These are phyloP conservation scores for Drosophila orosa DNA, from an alignment of 1,140 invertebrate genomes.

Conservation along the genomic window DNA sequence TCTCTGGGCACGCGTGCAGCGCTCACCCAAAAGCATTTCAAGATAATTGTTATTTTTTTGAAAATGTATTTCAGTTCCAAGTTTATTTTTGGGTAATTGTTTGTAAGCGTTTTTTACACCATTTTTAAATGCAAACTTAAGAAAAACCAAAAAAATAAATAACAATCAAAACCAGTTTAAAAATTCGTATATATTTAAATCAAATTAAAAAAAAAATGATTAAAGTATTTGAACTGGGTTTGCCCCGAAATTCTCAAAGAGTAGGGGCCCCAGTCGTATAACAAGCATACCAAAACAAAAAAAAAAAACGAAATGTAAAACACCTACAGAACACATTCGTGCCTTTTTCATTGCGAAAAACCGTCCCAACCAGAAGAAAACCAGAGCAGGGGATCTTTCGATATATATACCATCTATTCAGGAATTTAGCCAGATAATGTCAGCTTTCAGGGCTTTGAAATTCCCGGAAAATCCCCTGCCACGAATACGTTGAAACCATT, in stretches of 20 bases:
- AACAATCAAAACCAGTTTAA: slow-evolving; percentile 55
- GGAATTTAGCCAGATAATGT: background rate
- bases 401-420: background rate
- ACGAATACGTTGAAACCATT: slow-evolving; percentile 63
- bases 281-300: slow-evolving; percentile 16
- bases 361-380: slow-evolving; percentile 62
- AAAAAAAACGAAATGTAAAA: slow-evolving; percentile 48
- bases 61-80: slow-evolving; percentile 53
- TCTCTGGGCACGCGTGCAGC: slow-evolving; percentile 16
- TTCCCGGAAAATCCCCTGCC: slow-evolving; percentile 15
- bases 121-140: slow-evolving; percentile 42
- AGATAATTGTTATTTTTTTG: slow-evolving; percentile 60
- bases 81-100: slow-evolving; percentile 76
- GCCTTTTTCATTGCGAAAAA: slow-evolving; percentile 80
- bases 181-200: slow-evolving; percentile 62
- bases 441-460: background rate
- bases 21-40: slow-evolving; percentile 8
- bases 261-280: slow-evolving; percentile 50
- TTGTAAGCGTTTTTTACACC: slow-evolving; percentile 67
- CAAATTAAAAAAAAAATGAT: slow-evolving; percentile 42
- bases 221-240: slow-evolving; percentile 44
- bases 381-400: slow-evolving; percentile 18
- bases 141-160: slow-evolving; percentile 17
- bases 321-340: slow-evolving; percentile 70
- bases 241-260: slow-evolving; percentile 65